Evolutionary conservation across 2,113 vertebrate genomes (phyloP).

Genomic region (Arenaria interpres): DNA sequence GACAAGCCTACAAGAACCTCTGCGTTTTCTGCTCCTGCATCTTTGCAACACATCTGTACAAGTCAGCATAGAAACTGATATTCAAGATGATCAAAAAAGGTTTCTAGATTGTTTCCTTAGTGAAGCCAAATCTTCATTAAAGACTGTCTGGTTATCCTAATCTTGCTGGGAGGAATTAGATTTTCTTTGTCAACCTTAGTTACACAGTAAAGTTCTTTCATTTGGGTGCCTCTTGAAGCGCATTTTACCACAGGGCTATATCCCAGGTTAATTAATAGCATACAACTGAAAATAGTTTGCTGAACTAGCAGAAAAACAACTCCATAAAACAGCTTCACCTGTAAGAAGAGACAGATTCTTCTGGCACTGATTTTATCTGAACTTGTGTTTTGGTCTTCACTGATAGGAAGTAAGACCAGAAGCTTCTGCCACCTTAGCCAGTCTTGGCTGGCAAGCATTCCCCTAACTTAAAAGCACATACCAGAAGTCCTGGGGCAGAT

Average conservation of each 20-base stretch:
- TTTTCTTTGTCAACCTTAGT: not conserved
- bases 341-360: not conserved
- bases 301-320: constrained; percentile 47
- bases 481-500: not conserved
- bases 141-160: not conserved
- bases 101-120: not conserved
- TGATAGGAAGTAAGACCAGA: not conserved
- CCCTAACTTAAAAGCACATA: not conserved
- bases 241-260: not conserved
- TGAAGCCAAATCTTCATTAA: not conserved
- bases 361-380: constrained; percentile 3
- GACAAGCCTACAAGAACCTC: not conserved
- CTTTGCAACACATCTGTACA: not conserved
- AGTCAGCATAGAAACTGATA: not conserved
- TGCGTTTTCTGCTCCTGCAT: not conserved
- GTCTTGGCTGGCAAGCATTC: not conserved
- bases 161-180: constrained; percentile 6
- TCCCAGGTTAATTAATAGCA: constrained; percentile 29
- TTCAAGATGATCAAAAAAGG: not conserved
- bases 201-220: not conserved
- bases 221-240: not conserved
- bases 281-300: constrained; percentile 4
- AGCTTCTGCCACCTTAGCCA: not conserved
- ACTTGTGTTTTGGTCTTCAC: not conserved
- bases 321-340: constrained; percentile 7